These are phyloP conservation scores for Periphyllus acericola DNA, from an alignment of 2,888 invertebrate genomes.

Conservation along the genomic window DNA sequence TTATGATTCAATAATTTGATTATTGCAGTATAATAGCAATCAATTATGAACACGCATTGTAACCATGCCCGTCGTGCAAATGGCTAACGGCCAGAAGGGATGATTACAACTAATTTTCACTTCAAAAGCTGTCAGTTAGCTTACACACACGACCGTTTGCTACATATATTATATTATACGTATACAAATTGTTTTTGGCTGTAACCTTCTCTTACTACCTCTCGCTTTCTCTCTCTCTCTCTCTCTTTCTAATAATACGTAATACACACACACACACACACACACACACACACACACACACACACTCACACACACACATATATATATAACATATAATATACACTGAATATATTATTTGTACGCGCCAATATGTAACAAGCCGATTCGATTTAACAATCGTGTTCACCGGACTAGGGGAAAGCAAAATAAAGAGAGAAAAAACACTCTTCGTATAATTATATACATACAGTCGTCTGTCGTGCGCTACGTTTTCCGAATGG, in stretches of 20 bases:
- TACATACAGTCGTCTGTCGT: constrained; percentile 17
- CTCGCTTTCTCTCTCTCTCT: no score
- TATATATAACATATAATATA: no score
- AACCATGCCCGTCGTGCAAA: no score
- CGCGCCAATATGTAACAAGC: not conserved
- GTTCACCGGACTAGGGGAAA: not conserved
- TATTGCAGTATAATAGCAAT: no score
- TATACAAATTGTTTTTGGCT: not conserved
- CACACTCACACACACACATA: no score
- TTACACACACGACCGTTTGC: not conserved
- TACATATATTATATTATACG: no score
- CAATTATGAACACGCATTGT: no score
- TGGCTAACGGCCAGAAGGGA: not conserved
- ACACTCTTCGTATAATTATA: not conserved
- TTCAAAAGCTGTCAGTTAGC: not conserved
- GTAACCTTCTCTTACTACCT: no score
- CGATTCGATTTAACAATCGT: constrained; percentile 44
- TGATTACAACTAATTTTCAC: not conserved
- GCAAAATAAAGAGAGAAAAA: not conserved
- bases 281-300: no score
- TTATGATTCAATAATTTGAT: no score
- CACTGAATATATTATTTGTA: not conserved
- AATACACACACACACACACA: not conserved
- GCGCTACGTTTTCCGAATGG: constrained; percentile 41
- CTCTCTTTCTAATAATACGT: no score